A percentile compares a stretch with the other conserved stretches of the same genome.
phyloP scores from a whole-genome alignment of 1,140 invertebrate genomes.

The Drosophila nigrodunni region DNA sequence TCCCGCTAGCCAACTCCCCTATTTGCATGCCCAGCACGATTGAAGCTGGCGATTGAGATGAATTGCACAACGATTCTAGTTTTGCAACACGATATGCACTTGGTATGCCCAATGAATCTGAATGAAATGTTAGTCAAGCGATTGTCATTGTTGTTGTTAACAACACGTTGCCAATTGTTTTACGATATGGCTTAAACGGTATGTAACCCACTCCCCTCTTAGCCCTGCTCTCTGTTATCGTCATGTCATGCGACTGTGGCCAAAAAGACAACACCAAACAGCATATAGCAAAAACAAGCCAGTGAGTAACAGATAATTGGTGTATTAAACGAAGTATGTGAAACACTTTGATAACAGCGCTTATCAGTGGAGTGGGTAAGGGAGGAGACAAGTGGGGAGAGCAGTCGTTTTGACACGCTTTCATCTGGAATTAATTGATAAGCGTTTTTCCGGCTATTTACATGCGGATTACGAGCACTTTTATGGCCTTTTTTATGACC shows the following conservation, averaged over 20 bases:
- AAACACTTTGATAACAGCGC: slow-evolving; percentile 48
- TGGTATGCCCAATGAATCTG: slow-evolving; percentile 24
- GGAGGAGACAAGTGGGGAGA: too few species aligned
- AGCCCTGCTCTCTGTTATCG: slow-evolving; percentile 13
- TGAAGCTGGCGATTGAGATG: neutral
- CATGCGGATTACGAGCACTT: slow-evolving; percentile 35
- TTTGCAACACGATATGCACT: slow-evolving; percentile 15
- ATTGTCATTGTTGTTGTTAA: neutral
- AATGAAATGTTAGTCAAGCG: slow-evolving; percentile 38
- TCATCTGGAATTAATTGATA: slow-evolving; percentile 14
- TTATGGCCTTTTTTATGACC: slow-evolving; percentile 18
- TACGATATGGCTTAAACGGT: slow-evolving; percentile 17
- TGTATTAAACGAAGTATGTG: slow-evolving; percentile 62
- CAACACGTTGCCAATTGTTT: slow-evolving; percentile 36
- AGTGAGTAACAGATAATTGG: slow-evolving; percentile 61
- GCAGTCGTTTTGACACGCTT: slow-evolving; percentile 3
- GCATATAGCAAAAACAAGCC: neutral
- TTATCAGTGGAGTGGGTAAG: slow-evolving; percentile 44
- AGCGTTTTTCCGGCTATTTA: slow-evolving; percentile 45
- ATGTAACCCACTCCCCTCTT: neutral
- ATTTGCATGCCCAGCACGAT: slow-evolving; percentile 31
- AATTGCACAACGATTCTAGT: neutral
- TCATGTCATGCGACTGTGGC: slow-evolving; percentile 30
- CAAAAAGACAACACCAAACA: neutral
- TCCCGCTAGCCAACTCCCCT: neutral